Evolutionary conservation across 2,113 vertebrate species (phyloP), one percentile per base, ranked within the genome.

Genomic region (Variabilichromis moorii): DNA sequence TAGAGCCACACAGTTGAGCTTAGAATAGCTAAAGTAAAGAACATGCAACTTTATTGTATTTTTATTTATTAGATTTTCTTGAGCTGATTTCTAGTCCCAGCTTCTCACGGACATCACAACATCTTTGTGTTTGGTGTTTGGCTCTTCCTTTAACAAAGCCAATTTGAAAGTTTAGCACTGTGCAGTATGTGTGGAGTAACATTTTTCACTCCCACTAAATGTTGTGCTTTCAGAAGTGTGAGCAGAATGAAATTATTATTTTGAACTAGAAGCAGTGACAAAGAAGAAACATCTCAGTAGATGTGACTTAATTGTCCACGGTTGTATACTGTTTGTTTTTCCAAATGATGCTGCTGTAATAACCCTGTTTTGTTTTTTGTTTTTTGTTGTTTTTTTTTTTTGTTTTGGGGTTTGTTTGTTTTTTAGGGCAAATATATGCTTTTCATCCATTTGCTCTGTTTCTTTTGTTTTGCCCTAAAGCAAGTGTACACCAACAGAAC

Each of bases 171-270:
- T 40, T 14, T 42, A 71, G 66, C 63, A 24, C n/a, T 71, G 37
- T 71, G 35, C n/a, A 24, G 35, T 68, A 14, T 40, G 35, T 47
- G 40, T 76, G 9, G 24, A 76, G 14, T 26, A 45, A 45, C 68
- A 73, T 17, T n/a, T 40, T 61, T 86, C 54, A n/a, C 14, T 78
- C 47, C 24, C 42, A 76, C 42, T 50, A 17, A 50, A 76, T 50
- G 71, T 10, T 47, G 71, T 78, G 24, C 4, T 84, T 47, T 84
- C 31, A 50, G 13, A 86, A 54, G 33, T 81, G 79, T 57, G 21
- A 7, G 33, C 31, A 24, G 13, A 26, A 42, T 57, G 8, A 40
- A 26, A 55, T 26, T 5, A 40, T 80, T 35, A 24, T 81, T 54
- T 54, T 80, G 78, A 24, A 55, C 51, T 55, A 21, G 78, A 55